A percentile compares a stretch with the other conserved stretches of the same genome.
phyloP scores from a whole-genome alignment of 2,797 vertebrate species.

The Sebastes melanostomus region DNA sequence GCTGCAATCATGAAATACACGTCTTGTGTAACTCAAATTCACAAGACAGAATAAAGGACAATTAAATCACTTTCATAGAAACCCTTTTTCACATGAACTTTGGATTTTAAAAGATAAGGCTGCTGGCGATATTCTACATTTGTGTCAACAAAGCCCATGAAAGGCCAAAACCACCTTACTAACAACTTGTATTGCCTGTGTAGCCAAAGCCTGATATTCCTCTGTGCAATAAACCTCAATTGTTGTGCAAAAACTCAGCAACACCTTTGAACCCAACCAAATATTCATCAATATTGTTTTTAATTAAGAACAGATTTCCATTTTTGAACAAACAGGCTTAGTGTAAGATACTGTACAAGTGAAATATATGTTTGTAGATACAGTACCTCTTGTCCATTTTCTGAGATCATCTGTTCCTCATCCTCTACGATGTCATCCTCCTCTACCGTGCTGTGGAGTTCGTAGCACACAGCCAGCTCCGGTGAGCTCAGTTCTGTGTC shows the following conservation, averaged over 20 bases:
- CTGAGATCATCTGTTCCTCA: constrained; percentile 54
- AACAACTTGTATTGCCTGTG: background rate
- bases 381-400: constrained; percentile 76
- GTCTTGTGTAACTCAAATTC: background rate
- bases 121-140: background rate
- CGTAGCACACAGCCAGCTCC: constrained; percentile 54
- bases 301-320: background rate
- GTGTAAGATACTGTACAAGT: background rate
- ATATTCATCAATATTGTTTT: background rate
- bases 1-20: constrained; percentile 35
- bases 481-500: constrained; percentile 67
- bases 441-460: constrained; percentile 22
- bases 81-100: constrained; percentile 1
- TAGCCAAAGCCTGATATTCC: background rate
- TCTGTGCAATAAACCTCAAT: background rate
- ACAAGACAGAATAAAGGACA: background rate
- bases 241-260: background rate
- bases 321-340: background rate
- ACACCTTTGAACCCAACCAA: background rate
- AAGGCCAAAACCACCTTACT: background rate
- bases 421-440: constrained; percentile 48
- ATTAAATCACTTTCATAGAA: background rate
- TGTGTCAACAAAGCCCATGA: background rate
- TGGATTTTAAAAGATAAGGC: background rate
- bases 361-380: background rate